phyloP scores from a whole-genome alignment of 1,140 invertebrate genomes.

The Mizuhopecten yessoensis region DNA sequence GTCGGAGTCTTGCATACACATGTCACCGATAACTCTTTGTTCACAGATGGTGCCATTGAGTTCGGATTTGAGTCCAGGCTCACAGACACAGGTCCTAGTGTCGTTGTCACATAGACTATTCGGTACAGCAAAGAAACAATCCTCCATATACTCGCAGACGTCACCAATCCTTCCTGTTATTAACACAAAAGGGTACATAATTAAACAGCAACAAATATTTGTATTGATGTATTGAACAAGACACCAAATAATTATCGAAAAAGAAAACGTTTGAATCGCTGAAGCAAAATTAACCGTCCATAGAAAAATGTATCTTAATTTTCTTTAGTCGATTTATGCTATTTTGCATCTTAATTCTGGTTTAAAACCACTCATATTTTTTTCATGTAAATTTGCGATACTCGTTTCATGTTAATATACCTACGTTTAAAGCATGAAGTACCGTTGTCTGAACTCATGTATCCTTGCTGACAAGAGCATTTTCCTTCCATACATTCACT shows the following conservation, averaged over 20 bases:
- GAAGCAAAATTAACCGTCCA: no score
- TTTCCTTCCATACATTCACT: background rate
- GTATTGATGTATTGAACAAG: no score
- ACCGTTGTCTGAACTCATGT: background rate
- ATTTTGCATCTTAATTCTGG: no score
- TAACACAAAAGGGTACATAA: no score
- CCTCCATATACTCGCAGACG: background rate
- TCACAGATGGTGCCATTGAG: constrained; percentile 18
- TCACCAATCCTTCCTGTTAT: constrained; percentile 43
- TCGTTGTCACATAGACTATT: constrained; percentile 42
- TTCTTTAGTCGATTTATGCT: no score
- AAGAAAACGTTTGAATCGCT: no score
- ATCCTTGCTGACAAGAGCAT: constrained; percentile 19
- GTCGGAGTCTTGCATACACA: constrained; percentile 2
- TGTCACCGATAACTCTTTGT: background rate
- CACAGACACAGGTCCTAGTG: constrained; percentile 27
- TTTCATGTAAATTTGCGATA: no score
- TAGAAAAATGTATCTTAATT: no score
- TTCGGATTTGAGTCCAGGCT: background rate
- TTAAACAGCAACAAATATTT: no score
- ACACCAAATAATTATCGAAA: no score
- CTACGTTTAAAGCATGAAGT: constrained; percentile 44
- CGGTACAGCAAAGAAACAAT: background rate
- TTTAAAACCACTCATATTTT: no score
- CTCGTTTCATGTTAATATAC: background rate